phyloP scores from a whole-genome alignment of 2,797 vertebrate species.

The Cynodonichthys magdalenae region DNA sequence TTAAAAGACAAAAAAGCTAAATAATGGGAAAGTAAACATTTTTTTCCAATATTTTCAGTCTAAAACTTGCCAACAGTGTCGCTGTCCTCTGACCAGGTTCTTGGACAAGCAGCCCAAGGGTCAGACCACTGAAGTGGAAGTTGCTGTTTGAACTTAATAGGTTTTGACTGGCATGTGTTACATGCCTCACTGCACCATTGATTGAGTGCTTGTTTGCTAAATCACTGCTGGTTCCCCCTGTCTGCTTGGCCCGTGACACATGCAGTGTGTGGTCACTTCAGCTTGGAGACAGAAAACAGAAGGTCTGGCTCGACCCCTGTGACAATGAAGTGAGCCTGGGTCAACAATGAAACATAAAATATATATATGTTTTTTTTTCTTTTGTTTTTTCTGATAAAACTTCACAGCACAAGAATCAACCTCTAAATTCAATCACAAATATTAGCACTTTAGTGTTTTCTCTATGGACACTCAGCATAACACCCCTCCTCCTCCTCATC shows the following conservation, averaged over 20 bases:
- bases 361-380: background rate
- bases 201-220: conserved; percentile 94
- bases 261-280: conserved; percentile 81
- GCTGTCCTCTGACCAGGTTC: conserved; percentile 80
- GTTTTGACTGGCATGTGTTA: conserved; percentile 95
- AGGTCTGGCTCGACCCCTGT: conserved; percentile 12
- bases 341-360: conserved; percentile 26
- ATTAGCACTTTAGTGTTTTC: conserved; percentile 60
- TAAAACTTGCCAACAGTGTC: conserved; percentile 46
- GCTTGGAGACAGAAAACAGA: conserved; percentile 36
- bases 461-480: conserved; percentile 63
- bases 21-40: background rate
- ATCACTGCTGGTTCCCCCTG: conserved; percentile 89
- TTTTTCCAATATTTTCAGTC: conserved; percentile 5
- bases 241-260: conserved; percentile 85
- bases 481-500: conserved; percentile 54
- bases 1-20: background rate
- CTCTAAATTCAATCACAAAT: conserved; percentile 56
- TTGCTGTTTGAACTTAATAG: conserved; percentile 91
- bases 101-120: conserved; percentile 84
- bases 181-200: conserved; percentile 90
- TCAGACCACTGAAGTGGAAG: conserved; percentile 88
- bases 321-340: conserved; percentile 23
- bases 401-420: conserved; percentile 18
- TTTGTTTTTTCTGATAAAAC: conserved; percentile 28